A percentile compares a stretch with the other conserved stretches of the same genome.
Conservation (phyloP, 2,797 vertebrate species). For the Sylvia borin region DNA sequence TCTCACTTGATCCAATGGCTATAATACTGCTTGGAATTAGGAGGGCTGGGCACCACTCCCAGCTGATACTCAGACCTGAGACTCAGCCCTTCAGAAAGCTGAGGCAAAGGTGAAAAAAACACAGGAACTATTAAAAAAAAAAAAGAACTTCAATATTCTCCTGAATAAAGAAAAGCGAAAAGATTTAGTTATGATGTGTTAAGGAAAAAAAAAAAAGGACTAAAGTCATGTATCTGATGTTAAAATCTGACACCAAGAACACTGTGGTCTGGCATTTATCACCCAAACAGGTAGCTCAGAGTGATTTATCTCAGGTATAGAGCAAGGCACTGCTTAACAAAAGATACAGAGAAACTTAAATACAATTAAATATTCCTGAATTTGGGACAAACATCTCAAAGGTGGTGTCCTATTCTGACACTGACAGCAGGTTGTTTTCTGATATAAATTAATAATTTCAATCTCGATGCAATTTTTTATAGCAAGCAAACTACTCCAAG, state of each 20-base stretch:
- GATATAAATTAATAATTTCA: constrained; percentile 1
- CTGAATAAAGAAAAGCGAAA: background rate
- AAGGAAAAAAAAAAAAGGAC: background rate
- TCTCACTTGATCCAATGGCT: background rate
- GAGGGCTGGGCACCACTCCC: background rate
- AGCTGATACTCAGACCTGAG: background rate
- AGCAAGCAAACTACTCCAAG: background rate
- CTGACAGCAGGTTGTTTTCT: background rate
- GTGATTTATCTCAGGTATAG: background rate
- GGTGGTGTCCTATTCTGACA: background rate
- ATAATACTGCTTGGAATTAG: background rate
- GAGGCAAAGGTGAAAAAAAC: background rate
- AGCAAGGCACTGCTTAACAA: background rate
- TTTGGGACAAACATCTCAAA: background rate
- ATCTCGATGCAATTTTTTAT: background rate
- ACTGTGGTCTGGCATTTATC: background rate
- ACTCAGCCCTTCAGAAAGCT: background rate
- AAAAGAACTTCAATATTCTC: background rate
- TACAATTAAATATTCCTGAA: background rate
- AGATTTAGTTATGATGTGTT: background rate
- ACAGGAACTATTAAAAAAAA: background rate
- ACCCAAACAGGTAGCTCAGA: background rate
- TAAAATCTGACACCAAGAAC: background rate
- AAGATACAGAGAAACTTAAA: background rate
- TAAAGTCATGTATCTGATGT: background rate